Base-by-base conservation (phyloP, 1,140 invertebrate species). In the Samia ricini region DNA sequence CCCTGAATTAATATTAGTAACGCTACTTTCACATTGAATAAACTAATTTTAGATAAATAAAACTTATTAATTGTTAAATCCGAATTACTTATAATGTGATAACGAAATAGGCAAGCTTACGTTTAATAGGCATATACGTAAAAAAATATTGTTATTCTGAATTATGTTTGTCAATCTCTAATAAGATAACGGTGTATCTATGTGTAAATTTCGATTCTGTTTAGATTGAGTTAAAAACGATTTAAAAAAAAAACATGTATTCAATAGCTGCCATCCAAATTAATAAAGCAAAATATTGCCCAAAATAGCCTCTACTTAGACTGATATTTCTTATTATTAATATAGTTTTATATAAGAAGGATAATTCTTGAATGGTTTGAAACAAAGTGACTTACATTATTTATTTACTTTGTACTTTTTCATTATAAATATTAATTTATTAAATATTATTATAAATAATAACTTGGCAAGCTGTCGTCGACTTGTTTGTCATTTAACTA, bases 361-460 rank as follows among this genome's bases (percentile, higher is more conserved):
- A 42, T 42, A 12, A 1, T 4, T 42, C 33, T 15, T 42, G 3
- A 42, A 42, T 42, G 1, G 12, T 42, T 42, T 15, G n/a, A 26
- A 42, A 42, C 33, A 42, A 42, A 42, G 33, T 21, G 22, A 52
- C 51, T 23, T 52, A 52, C 7, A 22, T 22, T 52, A 21, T 51
- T 26, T 15, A 58, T 60, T 66, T 79, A 81, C 56, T 72, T 85
- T 85, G 80, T 85, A 85, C 80, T 85, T 74, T n/a, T 79, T 72
- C 64, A 73, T 70, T 74, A 75, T 71, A 54, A 26, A 60, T 51
- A 61, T 61, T 56, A 36, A 51, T 48, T 59, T 58, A 24, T 51
- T 23, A 36, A 19, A 7, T 18, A 10, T 42, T n/a, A n/a, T n/a
- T n/a, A n/a, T n/a, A n/a, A n/a, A n/a, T n/a, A 29, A 42, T 42